Conservation (phyloP, 2,113 vertebrate species). For the Myotis yumanensis region DNA sequence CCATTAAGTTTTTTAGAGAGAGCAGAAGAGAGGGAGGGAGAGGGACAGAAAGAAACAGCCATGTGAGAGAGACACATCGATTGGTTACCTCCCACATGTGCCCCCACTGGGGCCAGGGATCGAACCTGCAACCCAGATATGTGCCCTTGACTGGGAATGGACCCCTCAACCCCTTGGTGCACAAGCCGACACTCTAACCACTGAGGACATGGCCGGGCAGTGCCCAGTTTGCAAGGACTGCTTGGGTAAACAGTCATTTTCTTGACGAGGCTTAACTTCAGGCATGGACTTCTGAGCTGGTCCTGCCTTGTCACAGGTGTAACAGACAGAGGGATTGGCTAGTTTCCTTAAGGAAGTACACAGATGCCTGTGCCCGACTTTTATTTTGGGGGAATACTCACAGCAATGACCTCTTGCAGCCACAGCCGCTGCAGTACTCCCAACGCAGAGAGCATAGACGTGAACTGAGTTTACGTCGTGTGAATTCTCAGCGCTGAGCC, state of each 20-base stretch:
- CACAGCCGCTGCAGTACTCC: neutral
- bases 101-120: no score
- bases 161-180: no score
- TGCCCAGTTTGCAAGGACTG: neutral
- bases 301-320: neutral
- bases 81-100: no score
- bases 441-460: neutral
- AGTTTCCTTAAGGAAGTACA: constrained; percentile 11
- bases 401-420: neutral
- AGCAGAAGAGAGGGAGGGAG: no score
- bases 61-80: no score
- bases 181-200: no score
- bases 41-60: no score
- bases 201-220: neutral
- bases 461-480: neutral
- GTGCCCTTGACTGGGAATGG: no score
- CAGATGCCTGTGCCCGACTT: neutral
- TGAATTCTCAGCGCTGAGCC: constrained; percentile 22
- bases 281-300: neutral
- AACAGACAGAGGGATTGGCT: neutral
- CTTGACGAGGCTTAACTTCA: neutral
- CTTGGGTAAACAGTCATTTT: neutral
- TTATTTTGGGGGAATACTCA: neutral
- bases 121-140: no score
- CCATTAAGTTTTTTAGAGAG: no score